Base-by-base conservation (phyloP, 53 echinoderm and acorn worm genomes). In the Henricia sp. region DNA sequence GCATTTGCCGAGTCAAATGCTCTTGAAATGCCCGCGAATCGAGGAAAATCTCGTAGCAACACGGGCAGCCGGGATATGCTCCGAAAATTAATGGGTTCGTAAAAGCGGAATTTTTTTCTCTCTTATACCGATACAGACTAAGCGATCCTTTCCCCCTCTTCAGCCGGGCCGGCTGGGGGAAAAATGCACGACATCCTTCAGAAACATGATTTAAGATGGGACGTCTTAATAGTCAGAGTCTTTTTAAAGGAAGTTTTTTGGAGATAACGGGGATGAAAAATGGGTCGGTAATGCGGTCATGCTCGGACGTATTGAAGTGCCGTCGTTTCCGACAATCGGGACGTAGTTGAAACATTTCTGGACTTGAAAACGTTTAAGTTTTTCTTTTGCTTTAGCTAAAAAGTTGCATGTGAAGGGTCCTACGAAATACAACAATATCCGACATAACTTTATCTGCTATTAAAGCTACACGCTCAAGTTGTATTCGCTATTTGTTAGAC, bases 11-110 rank as follows among this genome's bases (percentile, higher is more conserved):
- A 35, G 53, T 52, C 52, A 73, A 76, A 58, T 42, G 76, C 76
- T 59, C 76, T 76, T 43, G 76, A 76, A 76, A 76, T 59, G 43
- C 76, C 39, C 39, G 2, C 14, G 30, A 76, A 76, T 40, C 76
- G 58, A 76, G 76, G 41, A 14, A 43, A 59, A 17, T 57, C 37
- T 40, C 39, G 17, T 5, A 76, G 59, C 76, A 76, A 56, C 76
- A 0, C n/a, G 11, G 37, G 59, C 42, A 76, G 76, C 76, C 21
- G 5, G 6, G 42, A 57, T 24, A 76, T 76, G 76, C 76, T n/a
- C 57, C 59, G 38, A 16, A 76, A 43, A 76, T 76, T 76, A 76
- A 76, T 76, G 76, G 76, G 16, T 30, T 39, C 28, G 24, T 38
- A 58, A 29, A 3, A 76, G 76, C 59, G 76, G 59, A 8, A 2